A percentile compares a stretch with the other conserved stretches of the same genome.
Conservation (phyloP, 2,888 invertebrate species). For the Anarsia innoxiella region DNA sequence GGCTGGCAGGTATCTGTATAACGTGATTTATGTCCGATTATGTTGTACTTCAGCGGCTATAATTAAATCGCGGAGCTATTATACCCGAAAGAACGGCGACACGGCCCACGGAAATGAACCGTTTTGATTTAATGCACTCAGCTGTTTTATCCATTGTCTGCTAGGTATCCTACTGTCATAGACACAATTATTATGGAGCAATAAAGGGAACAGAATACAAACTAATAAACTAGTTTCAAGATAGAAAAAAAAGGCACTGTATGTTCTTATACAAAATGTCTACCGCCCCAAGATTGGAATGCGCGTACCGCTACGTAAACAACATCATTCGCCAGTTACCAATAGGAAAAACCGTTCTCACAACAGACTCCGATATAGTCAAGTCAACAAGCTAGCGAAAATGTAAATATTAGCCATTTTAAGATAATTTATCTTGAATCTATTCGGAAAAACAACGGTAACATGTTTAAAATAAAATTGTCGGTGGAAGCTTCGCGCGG, state of each 20-base stretch:
- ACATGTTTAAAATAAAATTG: background rate
- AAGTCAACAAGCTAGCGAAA: conserved; percentile 47
- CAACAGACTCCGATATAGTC: conserved; percentile 37
- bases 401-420: conserved; percentile 60
- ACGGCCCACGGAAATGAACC: conserved; percentile 48
- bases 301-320: conserved; percentile 47
- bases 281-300: conserved; percentile 23
- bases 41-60: conserved; percentile 57
- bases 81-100: conserved; percentile 60
- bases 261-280: conserved; percentile 3
- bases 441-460: conserved; percentile 37
- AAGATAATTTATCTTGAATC: conserved; percentile 52
- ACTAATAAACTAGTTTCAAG: no score
- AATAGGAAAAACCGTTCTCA: conserved; percentile 41
- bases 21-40: conserved; percentile 69
- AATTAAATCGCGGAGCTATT: conserved; percentile 67
- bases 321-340: conserved; percentile 33
- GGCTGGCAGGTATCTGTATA: conserved; percentile 68
- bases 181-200: conserved; percentile 24
- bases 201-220: conserved; percentile 23
- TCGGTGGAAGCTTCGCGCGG: background rate
- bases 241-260: no score
- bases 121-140: conserved; percentile 46
- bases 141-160: no score
- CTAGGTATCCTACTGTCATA: conserved; percentile 31